Conservation (phyloP, 2,888 invertebrate species). For the Tuta absoluta region DNA sequence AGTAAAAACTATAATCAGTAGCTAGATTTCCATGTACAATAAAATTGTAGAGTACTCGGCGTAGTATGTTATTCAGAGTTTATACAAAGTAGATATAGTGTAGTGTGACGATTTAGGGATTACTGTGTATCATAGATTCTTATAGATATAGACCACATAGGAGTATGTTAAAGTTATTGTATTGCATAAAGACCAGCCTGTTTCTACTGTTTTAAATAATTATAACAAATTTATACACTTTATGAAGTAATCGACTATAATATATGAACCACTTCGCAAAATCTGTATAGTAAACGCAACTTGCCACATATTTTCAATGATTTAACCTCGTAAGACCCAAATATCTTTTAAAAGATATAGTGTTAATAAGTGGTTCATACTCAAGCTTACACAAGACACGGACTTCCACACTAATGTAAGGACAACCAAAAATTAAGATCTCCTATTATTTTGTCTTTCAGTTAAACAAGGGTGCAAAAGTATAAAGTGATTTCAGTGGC, state of each 20-base stretch:
- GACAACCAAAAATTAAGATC: slow-evolving; percentile 38
- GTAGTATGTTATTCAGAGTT: slow-evolving; percentile 76
- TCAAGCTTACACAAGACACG: neutral
- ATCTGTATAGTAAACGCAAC: neutral
- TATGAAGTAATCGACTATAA: neutral
- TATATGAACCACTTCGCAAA: slow-evolving; percentile 19
- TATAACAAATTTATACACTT: neutral
- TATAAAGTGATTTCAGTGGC: slow-evolving; percentile 70
- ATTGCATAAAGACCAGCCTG: slow-evolving; percentile 21
- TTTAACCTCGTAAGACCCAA: neutral
- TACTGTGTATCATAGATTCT: slow-evolving; percentile 66
- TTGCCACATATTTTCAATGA: neutral
- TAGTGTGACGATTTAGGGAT: slow-evolving; percentile 70
- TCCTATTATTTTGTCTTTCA: slow-evolving; percentile 36
- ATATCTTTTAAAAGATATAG: neutral
- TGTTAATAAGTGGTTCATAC: too few relatives aligned
- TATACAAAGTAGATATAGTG: slow-evolving; percentile 75
- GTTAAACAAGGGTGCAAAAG: slow-evolving; percentile 49
- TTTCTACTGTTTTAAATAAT: slow-evolving; percentile 23
- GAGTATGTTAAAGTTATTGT: slow-evolving; percentile 37
- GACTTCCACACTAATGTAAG: slow-evolving; percentile 25
- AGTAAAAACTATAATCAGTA: slow-evolving; percentile 71
- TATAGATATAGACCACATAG: slow-evolving; percentile 37
- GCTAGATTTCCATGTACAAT: slow-evolving; percentile 79
- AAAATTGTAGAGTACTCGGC: slow-evolving; percentile 75